phyloP scores from a whole-genome alignment of 2,113 vertebrate species.

The Haplotaxodon microlepis region DNA sequence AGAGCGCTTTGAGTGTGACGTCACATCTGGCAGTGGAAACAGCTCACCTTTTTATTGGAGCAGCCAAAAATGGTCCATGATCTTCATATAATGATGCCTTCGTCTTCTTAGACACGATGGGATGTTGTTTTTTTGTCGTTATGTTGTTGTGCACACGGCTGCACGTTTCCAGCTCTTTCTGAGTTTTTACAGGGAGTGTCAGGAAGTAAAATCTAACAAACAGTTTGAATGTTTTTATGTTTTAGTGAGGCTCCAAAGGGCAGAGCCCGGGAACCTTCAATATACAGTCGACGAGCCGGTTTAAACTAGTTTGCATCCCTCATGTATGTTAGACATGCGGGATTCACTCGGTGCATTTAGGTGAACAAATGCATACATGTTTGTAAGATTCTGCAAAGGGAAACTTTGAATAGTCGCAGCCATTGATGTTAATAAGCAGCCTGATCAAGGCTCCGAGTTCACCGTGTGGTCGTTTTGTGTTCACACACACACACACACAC shows the following conservation, averaged over 20 bases:
- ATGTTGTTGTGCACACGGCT: background rate
- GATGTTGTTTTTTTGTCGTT: background rate
- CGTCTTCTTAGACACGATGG: background rate
- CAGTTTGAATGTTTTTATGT: background rate
- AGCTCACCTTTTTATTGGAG: background rate
- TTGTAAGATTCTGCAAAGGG: background rate
- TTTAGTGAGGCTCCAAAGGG: background rate
- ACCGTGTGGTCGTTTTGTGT: background rate
- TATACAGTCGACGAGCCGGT: background rate
- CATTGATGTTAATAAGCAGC: background rate
- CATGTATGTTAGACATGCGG: background rate
- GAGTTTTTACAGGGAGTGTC: background rate
- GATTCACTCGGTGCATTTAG: background rate
- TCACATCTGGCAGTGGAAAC: background rate
- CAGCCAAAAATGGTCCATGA: background rate
- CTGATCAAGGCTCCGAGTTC: background rate
- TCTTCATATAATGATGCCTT: background rate
- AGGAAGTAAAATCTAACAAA: background rate
- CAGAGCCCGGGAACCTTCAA: background rate
- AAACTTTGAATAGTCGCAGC: background rate
- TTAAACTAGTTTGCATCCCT: background rate
- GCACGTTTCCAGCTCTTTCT: background rate
- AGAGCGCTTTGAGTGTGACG: background rate
- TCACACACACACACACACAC: background rate
- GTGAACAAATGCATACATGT: background rate